phyloP scores from a whole-genome alignment of 2,888 invertebrate species.

The Mesoligia furuncula region DNA sequence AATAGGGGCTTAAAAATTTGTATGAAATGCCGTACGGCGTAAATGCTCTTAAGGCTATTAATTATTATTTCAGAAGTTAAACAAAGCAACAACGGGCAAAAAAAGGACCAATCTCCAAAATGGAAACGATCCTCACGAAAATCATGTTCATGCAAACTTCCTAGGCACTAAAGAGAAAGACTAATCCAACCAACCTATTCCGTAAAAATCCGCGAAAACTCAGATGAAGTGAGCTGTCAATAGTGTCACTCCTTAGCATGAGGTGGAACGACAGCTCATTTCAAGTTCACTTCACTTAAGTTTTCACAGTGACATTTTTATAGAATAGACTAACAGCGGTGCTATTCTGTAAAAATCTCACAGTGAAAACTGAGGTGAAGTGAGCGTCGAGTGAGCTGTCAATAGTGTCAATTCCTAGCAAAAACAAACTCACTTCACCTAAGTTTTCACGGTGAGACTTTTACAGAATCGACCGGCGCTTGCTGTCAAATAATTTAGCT shows the following conservation, averaged over 20 bases:
- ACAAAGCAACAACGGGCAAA: background rate
- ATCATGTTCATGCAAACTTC: background rate
- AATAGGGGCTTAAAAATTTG: too few species aligned
- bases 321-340: too few species aligned
- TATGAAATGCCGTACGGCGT: too few species aligned
- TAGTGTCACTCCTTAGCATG: background rate
- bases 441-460: background rate
- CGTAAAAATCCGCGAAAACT: too few species aligned
- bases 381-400: too few species aligned
- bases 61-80: background rate
- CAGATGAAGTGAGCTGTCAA: background rate
- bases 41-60: too few species aligned
- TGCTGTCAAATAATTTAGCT: slow-evolving; percentile 3
- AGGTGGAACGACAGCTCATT: background rate
- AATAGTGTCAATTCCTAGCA: too few species aligned
- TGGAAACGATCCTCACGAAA: background rate
- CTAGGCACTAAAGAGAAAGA: background rate
- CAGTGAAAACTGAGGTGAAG: too few species aligned
- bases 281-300: background rate
- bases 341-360: too few species aligned
- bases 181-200: background rate
- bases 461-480: background rate
- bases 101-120: background rate
- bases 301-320: too few species aligned
- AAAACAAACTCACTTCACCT: too few species aligned